Evolutionary conservation across 2,797 vertebrate genomes (phyloP), one percentile per base, ranked within the genome.

Genomic region (Centropyge bicolor): DNA sequence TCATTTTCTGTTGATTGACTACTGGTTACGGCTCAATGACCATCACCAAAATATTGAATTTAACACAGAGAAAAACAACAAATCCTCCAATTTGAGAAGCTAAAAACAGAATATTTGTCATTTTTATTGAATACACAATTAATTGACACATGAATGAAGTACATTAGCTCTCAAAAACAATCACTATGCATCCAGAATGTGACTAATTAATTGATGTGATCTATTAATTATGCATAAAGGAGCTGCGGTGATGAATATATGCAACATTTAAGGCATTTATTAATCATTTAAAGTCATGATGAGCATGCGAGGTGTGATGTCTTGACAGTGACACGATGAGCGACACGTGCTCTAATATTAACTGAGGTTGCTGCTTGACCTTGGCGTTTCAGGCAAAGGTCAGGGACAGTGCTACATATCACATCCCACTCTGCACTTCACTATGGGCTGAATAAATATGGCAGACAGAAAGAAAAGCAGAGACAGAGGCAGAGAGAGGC

Each of bases 391-490:
- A 56, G 76, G 40, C 71, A 68, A 81, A 85, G 86, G 90, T 86
- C 78, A 63, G 64, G 74, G 74, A 69, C 57, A 17, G 74, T 40
- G 12, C 81, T 35, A 43, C 83, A 19, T 67, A 80, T 67, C 83
- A 68, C 80, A 72, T 91, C 89, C 91, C 90, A 68, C 85, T 89
- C 84, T 66, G 78, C 86, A 86, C 82, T 82, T 74, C 74, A 75
- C 86, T 60, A 70, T 52, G 85, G 77, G 73, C 88, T 86, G 90
- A 84, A 90, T 84, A 86, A 88, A 90, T 88, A 92, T 90, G 91
- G 90, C 89, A 86, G 89, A 89, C 86, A 85, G 91, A 93, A 87
- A 92, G 88, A 91, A 88, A 91, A 90, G 89, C 87, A 88, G 83
- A 82, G 70, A 70, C 84, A 76, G 83, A 74, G 81, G 63, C 60